Conservation (phyloP, 2,888 invertebrate species). For the Drosophila prolongata region DNA sequence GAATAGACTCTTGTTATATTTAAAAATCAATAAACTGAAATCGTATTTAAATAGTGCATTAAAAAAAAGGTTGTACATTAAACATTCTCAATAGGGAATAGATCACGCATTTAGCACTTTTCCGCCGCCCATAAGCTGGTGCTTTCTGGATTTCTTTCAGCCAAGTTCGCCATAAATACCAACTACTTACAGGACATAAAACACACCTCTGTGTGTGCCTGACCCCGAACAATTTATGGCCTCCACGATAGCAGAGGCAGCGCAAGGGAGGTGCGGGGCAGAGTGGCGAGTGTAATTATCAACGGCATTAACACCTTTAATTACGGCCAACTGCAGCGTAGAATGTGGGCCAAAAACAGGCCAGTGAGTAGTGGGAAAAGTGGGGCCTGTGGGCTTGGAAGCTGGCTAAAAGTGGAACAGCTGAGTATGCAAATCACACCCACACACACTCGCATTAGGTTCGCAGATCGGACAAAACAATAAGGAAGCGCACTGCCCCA, state of each 20-base stretch:
- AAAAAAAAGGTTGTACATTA: too few species aligned
- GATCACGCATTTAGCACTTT: conserved; percentile 10
- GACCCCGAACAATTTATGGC: conserved; percentile 65
- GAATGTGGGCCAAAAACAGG: conserved; percentile 64
- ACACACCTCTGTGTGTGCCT: conserved; percentile 49
- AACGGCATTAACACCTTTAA: conserved; percentile 78
- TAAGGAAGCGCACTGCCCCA: conserved; percentile 31
- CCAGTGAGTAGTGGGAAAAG: background rate
- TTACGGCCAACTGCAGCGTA: conserved; percentile 54
- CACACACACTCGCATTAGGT: conserved; percentile 32
- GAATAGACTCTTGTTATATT: background rate
- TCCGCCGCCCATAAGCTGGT: conserved; percentile 4
- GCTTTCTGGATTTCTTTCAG: conserved; percentile 24
- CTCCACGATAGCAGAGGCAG: conserved; percentile 55
- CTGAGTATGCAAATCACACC: conserved; percentile 62
- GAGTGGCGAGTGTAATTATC: conserved; percentile 69
- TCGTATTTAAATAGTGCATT: too few species aligned
- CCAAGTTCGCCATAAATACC: conserved; percentile 44
- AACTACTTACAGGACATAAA: conserved; percentile 67
- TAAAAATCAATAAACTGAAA: too few species aligned
- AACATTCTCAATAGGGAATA: background rate
- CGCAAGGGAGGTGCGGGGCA: too few species aligned
- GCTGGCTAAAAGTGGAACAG: conserved; percentile 28
- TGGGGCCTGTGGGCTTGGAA: background rate
- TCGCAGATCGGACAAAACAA: conserved; percentile 53